phyloP scores from a whole-genome alignment of 2,888 invertebrate species.

The Ophion slaviceki region DNA sequence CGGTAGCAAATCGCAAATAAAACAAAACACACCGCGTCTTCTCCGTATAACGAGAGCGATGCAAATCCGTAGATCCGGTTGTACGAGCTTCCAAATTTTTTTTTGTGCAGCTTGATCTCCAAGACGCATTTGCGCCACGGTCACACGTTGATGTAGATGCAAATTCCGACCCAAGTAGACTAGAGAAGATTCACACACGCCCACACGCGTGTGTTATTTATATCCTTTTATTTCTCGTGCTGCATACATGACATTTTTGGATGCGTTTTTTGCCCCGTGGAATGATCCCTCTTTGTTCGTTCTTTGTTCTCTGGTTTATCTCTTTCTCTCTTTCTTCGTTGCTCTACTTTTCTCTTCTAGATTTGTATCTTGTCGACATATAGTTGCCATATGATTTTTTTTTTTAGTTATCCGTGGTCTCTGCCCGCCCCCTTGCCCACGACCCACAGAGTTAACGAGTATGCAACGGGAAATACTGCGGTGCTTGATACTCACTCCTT shows the following conservation, averaged over 20 bases:
- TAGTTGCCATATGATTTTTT: slow-evolving; percentile 37
- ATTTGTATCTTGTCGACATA: slow-evolving; percentile 27
- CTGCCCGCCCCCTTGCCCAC: background rate
- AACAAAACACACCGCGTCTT: background rate
- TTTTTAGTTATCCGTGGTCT: slow-evolving; percentile 9
- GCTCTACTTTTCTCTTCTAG: slow-evolving; percentile 20
- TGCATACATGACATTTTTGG: slow-evolving; percentile 51
- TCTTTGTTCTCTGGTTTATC: slow-evolving; percentile 9
- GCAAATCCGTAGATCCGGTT: background rate
- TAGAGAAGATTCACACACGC: slow-evolving; percentile 4
- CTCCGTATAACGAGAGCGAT: background rate
- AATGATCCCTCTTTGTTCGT: slow-evolving; percentile 30
- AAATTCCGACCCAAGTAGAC: slow-evolving; percentile 21
- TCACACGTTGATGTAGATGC: background rate
- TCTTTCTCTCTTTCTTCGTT: slow-evolving; percentile 7
- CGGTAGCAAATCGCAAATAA: background rate
- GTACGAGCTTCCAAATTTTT: background rate
- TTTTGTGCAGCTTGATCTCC: background rate
- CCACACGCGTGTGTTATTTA: background rate
- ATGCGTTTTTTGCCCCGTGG: slow-evolving; percentile 46
- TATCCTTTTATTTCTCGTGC: slow-evolving; percentile 33
- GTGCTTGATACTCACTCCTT: slow-evolving; percentile 83
- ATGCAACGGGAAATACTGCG: slow-evolving; percentile 73
- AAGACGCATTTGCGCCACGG: background rate
- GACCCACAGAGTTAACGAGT: slow-evolving; percentile 48